Conservation (phyloP, 2,113 vertebrate genomes). For the Istiophorus platypterus region DNA sequence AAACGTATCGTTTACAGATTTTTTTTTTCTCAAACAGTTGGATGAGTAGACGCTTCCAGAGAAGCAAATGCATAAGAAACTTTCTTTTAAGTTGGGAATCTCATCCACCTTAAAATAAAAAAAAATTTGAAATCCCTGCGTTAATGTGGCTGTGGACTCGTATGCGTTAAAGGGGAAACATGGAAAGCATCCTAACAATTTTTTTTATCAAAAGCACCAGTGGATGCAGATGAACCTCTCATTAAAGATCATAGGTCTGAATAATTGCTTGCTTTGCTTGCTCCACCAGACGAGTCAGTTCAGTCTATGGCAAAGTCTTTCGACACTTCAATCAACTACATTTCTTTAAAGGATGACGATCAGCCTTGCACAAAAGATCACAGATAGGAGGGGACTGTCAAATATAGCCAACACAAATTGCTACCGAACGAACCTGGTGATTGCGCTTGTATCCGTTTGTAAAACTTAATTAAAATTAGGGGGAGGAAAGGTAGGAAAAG, state of each 20-base stretch:
- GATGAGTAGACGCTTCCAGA: no score
- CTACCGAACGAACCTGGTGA: neutral
- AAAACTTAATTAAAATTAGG: no score
- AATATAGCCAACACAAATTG: neutral
- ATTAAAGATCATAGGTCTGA: slow-evolving; percentile 38
- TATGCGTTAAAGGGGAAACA: slow-evolving; percentile 47
- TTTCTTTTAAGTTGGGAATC: neutral
- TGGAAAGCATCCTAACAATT: slow-evolving; percentile 42
- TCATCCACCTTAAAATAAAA: neutral
- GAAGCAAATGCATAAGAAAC: neutral
- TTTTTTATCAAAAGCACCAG: neutral
- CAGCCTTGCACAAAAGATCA: neutral
- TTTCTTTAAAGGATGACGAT: neutral
- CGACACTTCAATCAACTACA: neutral
- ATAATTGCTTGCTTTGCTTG: slow-evolving; percentile 11
- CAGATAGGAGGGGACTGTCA: neutral
- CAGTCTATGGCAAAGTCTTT: no score
- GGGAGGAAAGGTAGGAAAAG: no score
- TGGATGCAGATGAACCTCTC: slow-evolving; percentile 20
- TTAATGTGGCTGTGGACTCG: neutral
- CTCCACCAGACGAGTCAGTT: slow-evolving; percentile 29
- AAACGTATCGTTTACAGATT: slow-evolving; percentile 20
- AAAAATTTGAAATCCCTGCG: neutral
- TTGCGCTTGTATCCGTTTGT: neutral
- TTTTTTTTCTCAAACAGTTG: no score